Conservation (phyloP, 2,888 invertebrate genomes). For the Tubulanus polymorphus region DNA sequence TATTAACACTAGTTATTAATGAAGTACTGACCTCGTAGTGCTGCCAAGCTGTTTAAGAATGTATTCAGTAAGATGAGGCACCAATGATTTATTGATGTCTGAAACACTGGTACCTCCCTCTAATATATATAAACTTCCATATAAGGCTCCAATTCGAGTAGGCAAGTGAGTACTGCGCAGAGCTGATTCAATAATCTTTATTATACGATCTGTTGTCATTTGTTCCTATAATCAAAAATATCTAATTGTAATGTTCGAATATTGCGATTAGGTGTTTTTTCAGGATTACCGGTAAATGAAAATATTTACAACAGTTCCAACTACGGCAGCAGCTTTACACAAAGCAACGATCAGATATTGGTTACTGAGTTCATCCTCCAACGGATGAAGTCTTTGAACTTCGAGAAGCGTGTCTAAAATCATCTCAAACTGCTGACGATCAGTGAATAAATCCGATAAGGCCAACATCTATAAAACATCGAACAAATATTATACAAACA, state of each 20-base stretch:
- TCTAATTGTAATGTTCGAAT: too few relatives aligned
- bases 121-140: constrained; percentile 66
- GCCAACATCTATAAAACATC: constrained; percentile 57
- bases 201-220: constrained; percentile 61
- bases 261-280: too few relatives aligned
- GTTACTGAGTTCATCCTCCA: constrained; percentile 73
- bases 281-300: not conserved
- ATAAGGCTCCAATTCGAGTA: constrained; percentile 63
- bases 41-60: constrained; percentile 46
- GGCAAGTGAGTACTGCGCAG: constrained; percentile 64
- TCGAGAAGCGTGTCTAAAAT: constrained; percentile 70
- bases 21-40: constrained; percentile 41
- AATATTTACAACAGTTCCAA: constrained; percentile 58
- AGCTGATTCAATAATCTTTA: constrained; percentile 61
- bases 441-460: constrained; percentile 68
- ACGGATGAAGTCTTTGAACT: constrained; percentile 63
- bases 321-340: constrained; percentile 67
- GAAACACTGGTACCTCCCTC: constrained; percentile 54
- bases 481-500: not conserved
- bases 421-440: constrained; percentile 73
- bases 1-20: not conserved
- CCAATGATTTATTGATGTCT: constrained; percentile 42
- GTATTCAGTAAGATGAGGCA: constrained; percentile 52
- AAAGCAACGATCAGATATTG: constrained; percentile 67
- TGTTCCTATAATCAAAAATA: too few relatives aligned